Evolutionary conservation across 2,797 vertebrate genomes (phyloP).

Genomic region (Thripadectes ignobilis): DNA sequence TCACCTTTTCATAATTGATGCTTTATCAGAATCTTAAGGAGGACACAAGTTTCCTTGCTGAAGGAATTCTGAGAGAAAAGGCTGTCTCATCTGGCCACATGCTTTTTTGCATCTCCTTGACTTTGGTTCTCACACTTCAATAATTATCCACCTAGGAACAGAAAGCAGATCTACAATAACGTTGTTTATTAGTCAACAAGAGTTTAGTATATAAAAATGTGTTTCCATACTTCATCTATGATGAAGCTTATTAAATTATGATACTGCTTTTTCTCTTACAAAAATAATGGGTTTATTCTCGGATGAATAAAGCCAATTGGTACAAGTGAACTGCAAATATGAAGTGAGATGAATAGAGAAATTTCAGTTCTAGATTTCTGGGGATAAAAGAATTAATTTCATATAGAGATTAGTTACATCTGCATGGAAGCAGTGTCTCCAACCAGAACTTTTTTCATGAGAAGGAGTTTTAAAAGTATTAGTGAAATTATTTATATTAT

Average conservation of each 20-base stretch:
- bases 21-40: background rate
- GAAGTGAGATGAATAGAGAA: background rate
- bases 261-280: background rate
- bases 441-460: background rate
- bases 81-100: background rate
- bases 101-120: background rate
- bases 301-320: background rate
- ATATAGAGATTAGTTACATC: background rate
- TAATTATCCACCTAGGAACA: background rate
- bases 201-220: background rate
- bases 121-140: background rate
- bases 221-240: background rate
- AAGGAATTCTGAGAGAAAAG: background rate
- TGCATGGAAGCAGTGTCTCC: background rate
- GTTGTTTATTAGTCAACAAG: background rate
- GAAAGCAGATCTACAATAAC: background rate
- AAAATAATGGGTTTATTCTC: background rate
- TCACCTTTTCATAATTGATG: background rate
- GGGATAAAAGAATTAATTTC: background rate
- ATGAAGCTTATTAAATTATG: background rate
- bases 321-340: background rate
- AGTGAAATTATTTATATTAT: background rate
- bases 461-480: background rate
- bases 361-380: background rate
- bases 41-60: rapidly evolving